Evolutionary conservation across 2,113 vertebrate genomes (phyloP), one percentile per base, ranked within the genome.

Genomic region (Neoarius graeffei): DNA sequence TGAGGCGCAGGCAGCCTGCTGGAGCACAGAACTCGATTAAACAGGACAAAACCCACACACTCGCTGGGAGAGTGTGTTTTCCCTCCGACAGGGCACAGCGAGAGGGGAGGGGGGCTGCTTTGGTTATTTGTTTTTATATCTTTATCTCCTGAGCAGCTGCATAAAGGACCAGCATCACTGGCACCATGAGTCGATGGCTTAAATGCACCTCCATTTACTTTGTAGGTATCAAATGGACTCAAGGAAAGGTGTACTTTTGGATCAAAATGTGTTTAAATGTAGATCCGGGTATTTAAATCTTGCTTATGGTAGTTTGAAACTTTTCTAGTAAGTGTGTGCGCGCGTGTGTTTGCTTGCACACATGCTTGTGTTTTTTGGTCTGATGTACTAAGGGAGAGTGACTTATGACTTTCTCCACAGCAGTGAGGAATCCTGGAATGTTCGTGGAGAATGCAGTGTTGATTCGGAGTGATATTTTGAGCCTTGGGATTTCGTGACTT

Each of bases 121-220:
- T 67, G 66, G 50, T 90, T 87, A n/a, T 86, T 23, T 85, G 69
- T 59, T 89, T 90, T 89, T 86, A 5, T 86, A 73, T 76, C 11
- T 92, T 87, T 92, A 14, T 88, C 83, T 87, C 90, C 92, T 89
- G 88, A 91, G 92, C 94, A 91, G 92, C 94, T 30, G 91, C 92
- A 89, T 93, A 91, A 93, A 94, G 93, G 94, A 92, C 92, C 62
- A 94, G 93, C 90, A 95, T 84, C 93, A 92, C 91, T 93, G 92
- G 93, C 92, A 97, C 88, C 91, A 99, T 99, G 98, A 97, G 93
- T 92, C 96, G 96, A 85, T 98, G 97, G 97, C 93, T 98, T 90
- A 96, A 97, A 85, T 97, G 98, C 95, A 96, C 97, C 85, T 95
- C 97, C 50, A 94, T 91, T 91, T 96, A 96, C 94, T 89, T 95